phyloP scores from a whole-genome alignment of 1,140 invertebrate genomes.

The Hirudo medicinalis region DNA sequence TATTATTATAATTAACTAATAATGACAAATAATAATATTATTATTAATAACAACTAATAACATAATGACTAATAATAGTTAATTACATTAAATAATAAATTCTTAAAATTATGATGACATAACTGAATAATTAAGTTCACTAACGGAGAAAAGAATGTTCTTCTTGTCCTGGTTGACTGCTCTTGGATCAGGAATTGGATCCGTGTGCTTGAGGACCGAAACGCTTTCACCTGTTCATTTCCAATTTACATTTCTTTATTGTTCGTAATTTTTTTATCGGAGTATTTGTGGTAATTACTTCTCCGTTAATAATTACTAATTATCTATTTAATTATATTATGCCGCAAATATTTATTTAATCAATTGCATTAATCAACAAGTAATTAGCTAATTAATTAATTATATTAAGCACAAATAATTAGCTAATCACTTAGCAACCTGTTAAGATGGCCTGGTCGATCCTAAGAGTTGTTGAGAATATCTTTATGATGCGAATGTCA shows the following conservation, averaged over 20 bases:
- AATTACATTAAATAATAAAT: background rate
- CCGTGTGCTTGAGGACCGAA: constrained; percentile 99
- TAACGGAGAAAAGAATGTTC: constrained; percentile 70
- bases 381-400: too few relatives aligned
- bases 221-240: constrained; percentile 64
- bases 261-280: too few relatives aligned
- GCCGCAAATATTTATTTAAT: background rate
- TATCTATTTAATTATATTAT: background rate
- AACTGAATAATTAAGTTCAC: constrained; percentile 21
- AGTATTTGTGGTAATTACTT: too few relatives aligned
- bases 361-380: too few relatives aligned
- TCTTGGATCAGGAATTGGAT: constrained; percentile 84
- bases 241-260: too few relatives aligned
- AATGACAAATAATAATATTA: background rate
- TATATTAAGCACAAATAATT: background rate
- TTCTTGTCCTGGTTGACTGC: constrained; percentile 99
- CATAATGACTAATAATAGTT: too few relatives aligned
- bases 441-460: constrained; percentile 65
- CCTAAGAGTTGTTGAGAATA: constrained; percentile 91
- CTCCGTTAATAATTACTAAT: too few relatives aligned
- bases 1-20: background rate
- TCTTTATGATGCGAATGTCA: constrained; percentile 90
- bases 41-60: too few relatives aligned
- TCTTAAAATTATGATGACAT: background rate
- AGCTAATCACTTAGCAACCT: background rate